These are phyloP conservation scores for Vimba vimba DNA, from an alignment of 2,113 vertebrate species.

Conservation along the genomic window DNA sequence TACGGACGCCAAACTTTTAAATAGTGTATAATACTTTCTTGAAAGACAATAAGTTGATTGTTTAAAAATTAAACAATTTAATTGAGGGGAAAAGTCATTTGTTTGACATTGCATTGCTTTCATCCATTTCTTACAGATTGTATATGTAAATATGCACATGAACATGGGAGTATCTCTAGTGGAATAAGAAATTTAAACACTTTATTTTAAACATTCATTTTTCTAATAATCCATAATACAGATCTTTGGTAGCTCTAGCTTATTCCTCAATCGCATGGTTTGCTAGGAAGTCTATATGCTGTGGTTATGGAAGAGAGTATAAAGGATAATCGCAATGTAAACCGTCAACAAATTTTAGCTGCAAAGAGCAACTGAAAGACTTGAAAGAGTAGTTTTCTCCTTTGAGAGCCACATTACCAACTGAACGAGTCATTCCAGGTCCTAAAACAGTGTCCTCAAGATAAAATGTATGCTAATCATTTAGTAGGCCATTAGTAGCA, in stretches of 20 bases:
- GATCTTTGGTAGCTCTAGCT: neutral
- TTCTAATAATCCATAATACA: neutral
- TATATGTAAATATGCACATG: neutral
- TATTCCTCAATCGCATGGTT: neutral
- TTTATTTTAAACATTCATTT: neutral
- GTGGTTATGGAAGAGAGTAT: neutral
- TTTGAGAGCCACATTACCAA: conserved; percentile 30
- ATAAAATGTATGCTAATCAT: conserved; percentile 57
- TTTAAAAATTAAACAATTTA: neutral
- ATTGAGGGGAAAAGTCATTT: neutral
- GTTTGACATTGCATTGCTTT: neutral
- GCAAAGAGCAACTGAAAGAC: conserved; percentile 27
- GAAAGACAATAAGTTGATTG: neutral
- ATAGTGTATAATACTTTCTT: neutral
- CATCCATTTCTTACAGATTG: neutral
- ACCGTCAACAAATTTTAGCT: neutral
- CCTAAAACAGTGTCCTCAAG: conserved; percentile 45
- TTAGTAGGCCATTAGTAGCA: conserved; percentile 56
- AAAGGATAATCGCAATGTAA: conserved; percentile 4
- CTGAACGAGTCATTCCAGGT: conserved; percentile 32
- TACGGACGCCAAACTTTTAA: neutral
- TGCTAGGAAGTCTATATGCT: neutral
- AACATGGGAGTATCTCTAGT: neutral
- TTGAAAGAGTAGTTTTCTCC: conserved; percentile 38
- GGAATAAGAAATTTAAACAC: neutral